phyloP scores from a whole-genome alignment of 2,113 vertebrate species.

The Noturus placidus region DNA sequence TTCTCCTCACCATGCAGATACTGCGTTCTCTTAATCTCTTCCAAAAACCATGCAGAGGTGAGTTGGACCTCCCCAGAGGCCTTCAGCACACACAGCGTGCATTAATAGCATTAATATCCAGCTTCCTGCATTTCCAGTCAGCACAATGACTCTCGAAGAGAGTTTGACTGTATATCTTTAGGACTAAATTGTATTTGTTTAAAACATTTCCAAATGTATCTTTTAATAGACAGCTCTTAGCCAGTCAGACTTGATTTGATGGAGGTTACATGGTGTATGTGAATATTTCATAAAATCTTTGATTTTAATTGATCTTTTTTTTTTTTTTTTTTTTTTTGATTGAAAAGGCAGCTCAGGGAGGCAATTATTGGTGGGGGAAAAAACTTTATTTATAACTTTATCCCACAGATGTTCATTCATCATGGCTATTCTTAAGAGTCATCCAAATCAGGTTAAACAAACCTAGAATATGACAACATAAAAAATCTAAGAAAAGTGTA shows the following conservation, averaged over 20 bases:
- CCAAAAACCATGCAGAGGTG: slow-evolving; percentile 2
- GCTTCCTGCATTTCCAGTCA: slow-evolving; percentile 19
- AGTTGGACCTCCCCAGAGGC: slow-evolving; percentile 18
- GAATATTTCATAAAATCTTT: slow-evolving; percentile 25
- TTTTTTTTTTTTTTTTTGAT: neutral
- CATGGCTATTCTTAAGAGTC: neutral
- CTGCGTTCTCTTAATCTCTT: slow-evolving; percentile 15
- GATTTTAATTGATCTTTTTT: neutral
- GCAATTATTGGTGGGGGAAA: neutral
- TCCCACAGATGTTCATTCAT: neutral
- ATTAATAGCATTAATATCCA: slow-evolving; percentile 39
- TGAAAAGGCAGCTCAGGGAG: neutral
- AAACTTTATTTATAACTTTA: no score
- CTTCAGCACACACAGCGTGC: slow-evolving; percentile 10
- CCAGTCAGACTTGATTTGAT: slow-evolving; percentile 13
- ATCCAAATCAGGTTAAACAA: slow-evolving; percentile 3
- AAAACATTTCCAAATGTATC: slow-evolving; percentile 23
- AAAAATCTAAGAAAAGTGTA: slow-evolving; percentile 1
- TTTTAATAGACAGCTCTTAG: slow-evolving; percentile 3
- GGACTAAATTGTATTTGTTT: slow-evolving; percentile 38
- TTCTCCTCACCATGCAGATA: slow-evolving; percentile 28
- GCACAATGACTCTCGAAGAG: slow-evolving; percentile 34
- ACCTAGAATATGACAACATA: neutral
- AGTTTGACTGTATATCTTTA: slow-evolving; percentile 32
- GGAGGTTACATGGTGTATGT: neutral